phyloP scores from a whole-genome alignment of 2,113 vertebrate genomes.

The Myocastor coypus region DNA sequence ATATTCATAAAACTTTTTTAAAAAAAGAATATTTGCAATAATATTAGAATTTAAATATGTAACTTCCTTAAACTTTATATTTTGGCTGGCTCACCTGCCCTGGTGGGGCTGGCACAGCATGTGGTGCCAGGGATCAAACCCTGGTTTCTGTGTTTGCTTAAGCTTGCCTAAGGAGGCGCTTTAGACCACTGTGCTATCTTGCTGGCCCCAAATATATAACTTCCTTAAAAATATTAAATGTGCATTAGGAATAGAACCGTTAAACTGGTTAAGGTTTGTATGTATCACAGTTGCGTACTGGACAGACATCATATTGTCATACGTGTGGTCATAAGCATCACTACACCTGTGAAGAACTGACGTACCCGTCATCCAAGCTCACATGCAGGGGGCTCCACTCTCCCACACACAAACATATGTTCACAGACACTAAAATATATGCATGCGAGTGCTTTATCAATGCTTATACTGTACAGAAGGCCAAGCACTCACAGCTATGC shows the following conservation, averaged over 20 bases:
- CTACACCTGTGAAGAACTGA: fast-evolving
- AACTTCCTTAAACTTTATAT: not conserved
- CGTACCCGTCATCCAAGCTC: not conserved
- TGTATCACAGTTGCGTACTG: fast-evolving
- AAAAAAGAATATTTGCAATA: not conserved
- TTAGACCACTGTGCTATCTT: no score
- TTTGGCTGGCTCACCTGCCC: no score
- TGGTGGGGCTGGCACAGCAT: no score
- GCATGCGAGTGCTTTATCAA: not conserved
- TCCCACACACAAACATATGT: not conserved
- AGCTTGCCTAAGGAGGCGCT: no score
- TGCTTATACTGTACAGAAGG: not conserved
- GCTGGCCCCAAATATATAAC: not conserved
- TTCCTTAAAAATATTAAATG: not conserved
- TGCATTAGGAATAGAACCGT: not conserved
- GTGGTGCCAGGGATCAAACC: no score
- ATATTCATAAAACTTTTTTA: not conserved
- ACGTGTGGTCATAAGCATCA: not conserved
- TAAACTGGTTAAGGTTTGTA: not conserved
- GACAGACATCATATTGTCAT: not conserved
- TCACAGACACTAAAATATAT: not conserved
- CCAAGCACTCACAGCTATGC: fast-evolving
- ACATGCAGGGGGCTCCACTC: not conserved
- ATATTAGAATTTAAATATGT: not conserved
- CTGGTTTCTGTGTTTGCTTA: no score